These are phyloP conservation scores for Sinonovacula constricta DNA, from an alignment of 1,140 invertebrate genomes.

Conservation along the genomic window DNA sequence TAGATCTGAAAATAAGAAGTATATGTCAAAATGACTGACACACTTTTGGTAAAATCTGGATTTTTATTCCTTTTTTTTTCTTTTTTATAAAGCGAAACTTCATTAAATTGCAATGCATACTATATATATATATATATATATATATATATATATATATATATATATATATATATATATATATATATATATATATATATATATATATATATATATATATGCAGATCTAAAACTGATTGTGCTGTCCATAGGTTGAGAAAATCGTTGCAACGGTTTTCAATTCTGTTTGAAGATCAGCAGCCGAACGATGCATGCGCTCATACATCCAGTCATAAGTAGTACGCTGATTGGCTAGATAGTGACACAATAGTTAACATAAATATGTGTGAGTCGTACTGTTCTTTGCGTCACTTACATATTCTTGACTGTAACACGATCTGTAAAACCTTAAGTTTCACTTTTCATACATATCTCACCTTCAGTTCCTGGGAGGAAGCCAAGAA, in stretches of 20 bases:
- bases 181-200: too few relatives aligned
- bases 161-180: too few relatives aligned
- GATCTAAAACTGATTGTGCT: too few relatives aligned
- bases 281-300: too few relatives aligned
- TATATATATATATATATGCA: too few relatives aligned
- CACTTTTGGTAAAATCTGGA: neutral
- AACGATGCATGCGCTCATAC: neutral
- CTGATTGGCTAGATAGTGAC: neutral
- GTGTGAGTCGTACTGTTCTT: too few relatives aligned
- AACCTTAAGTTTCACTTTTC: too few relatives aligned
- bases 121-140: too few relatives aligned
- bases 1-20: neutral
- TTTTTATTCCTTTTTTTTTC: neutral
- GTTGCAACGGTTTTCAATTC: too few relatives aligned
- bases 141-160: too few relatives aligned
- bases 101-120: too few relatives aligned
- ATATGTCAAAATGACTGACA: neutral
- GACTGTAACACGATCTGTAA: neutral
- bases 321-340: neutral
- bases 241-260: too few relatives aligned
- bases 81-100: neutral
- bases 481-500: conserved; percentile 50
- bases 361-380: neutral
- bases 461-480: conserved; percentile 35
- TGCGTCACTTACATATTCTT: neutral